phyloP scores from a whole-genome alignment of 2,888 invertebrate species.

The Entomobrya proxima region DNA sequence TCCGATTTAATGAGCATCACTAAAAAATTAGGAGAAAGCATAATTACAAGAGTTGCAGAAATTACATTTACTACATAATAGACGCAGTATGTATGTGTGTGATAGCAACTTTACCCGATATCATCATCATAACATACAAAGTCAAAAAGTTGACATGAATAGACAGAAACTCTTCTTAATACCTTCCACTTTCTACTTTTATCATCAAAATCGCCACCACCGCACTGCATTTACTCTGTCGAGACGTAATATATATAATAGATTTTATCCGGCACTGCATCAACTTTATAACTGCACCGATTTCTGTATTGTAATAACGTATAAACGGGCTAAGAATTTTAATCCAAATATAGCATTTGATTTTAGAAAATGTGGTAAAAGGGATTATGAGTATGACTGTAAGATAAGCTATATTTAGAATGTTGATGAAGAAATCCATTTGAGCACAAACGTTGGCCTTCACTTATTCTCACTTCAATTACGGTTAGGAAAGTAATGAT shows the following conservation, averaged over 20 bases:
- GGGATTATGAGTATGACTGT: not conserved
- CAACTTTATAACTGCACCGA: not conserved
- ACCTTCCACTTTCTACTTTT: constrained; percentile 58
- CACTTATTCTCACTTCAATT: constrained; percentile 37
- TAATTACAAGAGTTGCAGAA: not conserved
- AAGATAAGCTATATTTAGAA: not conserved
- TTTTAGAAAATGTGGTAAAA: not conserved
- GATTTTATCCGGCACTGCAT: too few relatives aligned
- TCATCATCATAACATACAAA: not conserved
- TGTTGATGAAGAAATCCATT: constrained; percentile 55
- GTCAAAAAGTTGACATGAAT: not conserved
- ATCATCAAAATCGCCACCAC: constrained; percentile 33
- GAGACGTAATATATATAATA: not conserved
- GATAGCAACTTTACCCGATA: not conserved
- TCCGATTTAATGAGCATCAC: not conserved
- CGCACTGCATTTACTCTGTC: constrained; percentile 59
- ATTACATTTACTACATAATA: not conserved
- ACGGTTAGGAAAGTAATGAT: not conserved
- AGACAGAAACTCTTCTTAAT: constrained; percentile 22
- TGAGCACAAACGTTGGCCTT: constrained; percentile 69
- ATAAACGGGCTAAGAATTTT: too few relatives aligned
- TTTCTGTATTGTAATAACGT: too few relatives aligned
- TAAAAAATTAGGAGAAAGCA: not conserved
- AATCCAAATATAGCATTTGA: too few relatives aligned
- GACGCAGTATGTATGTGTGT: not conserved